Conservation (phyloP, 2,797 vertebrate genomes). For the Neosalanx taihuensis region DNA sequence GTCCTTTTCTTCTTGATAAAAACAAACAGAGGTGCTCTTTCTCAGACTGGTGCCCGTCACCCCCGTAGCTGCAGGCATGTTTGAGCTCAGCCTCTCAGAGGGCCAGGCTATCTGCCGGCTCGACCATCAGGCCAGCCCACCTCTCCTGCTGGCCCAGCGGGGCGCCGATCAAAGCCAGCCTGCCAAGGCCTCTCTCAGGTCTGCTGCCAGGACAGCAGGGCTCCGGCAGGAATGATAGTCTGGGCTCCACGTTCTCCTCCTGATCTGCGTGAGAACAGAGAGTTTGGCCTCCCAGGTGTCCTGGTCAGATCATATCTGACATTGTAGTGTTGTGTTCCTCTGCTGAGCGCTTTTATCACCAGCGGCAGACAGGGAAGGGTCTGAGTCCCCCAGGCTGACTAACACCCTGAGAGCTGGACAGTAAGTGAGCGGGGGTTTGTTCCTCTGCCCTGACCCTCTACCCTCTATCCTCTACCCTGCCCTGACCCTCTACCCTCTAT, state of each 20-base stretch:
- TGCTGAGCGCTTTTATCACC: no score
- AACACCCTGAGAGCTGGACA: no score
- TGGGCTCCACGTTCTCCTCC: conserved; percentile 61
- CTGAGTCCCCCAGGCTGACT: no score
- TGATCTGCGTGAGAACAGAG: conserved; percentile 68
- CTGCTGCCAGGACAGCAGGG: conserved; percentile 50
- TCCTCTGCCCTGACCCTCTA: no score
- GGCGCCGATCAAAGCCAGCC: conserved; percentile 64
- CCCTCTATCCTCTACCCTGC: no score
- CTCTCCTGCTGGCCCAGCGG: no score
- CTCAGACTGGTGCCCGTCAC: conserved; percentile 61
- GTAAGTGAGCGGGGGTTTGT: no score
- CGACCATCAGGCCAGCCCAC: no score
- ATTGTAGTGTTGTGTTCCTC: no score
- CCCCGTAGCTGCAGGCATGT: conserved; percentile 26
- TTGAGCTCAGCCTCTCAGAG: conserved; percentile 58
- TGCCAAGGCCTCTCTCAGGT: conserved; percentile 64
- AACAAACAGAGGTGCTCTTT: conserved; percentile 69
- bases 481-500: no score
- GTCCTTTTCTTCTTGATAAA: conserved; percentile 73
- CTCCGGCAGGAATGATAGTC: conserved; percentile 46
- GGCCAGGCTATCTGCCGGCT: conserved; percentile 13
- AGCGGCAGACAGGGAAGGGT: no score
- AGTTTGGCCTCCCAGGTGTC: not conserved
- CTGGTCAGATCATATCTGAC: no score